Conservation (phyloP, 2,113 vertebrate genomes). For the Xyliphius kryptos region DNA sequence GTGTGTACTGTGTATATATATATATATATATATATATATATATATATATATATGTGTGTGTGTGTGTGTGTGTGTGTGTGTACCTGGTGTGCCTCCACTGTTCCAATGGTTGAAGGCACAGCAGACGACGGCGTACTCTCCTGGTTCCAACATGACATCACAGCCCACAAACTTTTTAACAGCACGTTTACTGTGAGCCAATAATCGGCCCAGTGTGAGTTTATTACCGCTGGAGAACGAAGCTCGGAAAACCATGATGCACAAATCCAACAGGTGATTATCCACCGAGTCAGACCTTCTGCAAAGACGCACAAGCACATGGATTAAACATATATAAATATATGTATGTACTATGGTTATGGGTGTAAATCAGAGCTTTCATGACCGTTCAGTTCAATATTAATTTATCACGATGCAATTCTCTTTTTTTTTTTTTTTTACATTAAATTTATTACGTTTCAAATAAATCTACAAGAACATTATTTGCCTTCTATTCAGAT, state of each 20-base stretch:
- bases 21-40: no score
- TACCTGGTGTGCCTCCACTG: constrained; percentile 22
- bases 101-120: constrained; percentile 98
- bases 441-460: no score
- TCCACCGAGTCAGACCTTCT: constrained; percentile 86
- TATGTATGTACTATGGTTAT: no score
- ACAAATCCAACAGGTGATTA: constrained; percentile 93
- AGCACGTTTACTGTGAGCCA: constrained; percentile 93
- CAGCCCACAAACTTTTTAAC: constrained; percentile 98
- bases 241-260: constrained; percentile 96
- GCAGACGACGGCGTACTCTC: constrained; percentile 94
- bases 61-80: constrained; percentile 23
- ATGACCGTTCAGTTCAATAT: no score
- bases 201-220: constrained; percentile 82
- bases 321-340: not conserved
- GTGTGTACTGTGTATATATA: no score
- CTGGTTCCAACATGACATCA: constrained; percentile 94
- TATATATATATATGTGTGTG: no score
- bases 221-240: constrained; percentile 81
- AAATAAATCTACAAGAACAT: no score
- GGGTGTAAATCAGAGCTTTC: no score
- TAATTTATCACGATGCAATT: no score
- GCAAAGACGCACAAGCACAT: constrained; percentile 10
- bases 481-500: no score
- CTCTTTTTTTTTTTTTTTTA: no score